These are phyloP conservation scores for Eucera pruinosa DNA, from an alignment of 2,888 invertebrate species.

Conservation along the genomic window DNA sequence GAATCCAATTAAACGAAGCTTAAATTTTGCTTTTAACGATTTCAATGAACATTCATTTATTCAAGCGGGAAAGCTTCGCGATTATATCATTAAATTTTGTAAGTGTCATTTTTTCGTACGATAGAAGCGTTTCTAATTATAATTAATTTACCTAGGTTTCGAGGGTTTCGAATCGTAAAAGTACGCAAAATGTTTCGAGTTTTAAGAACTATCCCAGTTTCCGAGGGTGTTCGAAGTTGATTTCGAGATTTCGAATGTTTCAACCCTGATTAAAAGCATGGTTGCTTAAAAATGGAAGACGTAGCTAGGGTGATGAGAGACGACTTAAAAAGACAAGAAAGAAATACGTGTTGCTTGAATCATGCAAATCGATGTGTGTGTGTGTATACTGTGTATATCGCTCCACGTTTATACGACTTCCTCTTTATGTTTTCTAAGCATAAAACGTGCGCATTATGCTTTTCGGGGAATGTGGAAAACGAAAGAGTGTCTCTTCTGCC, in stretches of 20 bases:
- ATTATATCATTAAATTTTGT: too few relatives aligned
- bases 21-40: background rate
- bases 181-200: too few relatives aligned
- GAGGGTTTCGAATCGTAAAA: too few relatives aligned
- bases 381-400: constrained; percentile 42
- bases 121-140: too few relatives aligned
- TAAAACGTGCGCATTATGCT: constrained; percentile 28
- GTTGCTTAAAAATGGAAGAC: background rate
- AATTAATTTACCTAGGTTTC: too few relatives aligned
- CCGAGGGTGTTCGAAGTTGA: too few relatives aligned
- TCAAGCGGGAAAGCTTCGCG: too few relatives aligned
- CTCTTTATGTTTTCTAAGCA: constrained; percentile 15
- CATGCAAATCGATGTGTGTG: constrained; percentile 23
- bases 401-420: constrained; percentile 33
- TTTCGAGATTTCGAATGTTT: too few relatives aligned
- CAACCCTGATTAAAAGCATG: background rate
- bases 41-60: background rate
- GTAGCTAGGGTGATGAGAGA: constrained; percentile 14
- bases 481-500: constrained; percentile 38
- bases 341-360: constrained; percentile 32
- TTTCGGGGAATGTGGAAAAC: constrained; percentile 25
- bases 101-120: too few relatives aligned
- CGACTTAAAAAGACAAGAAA: constrained; percentile 25
- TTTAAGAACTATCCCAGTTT: too few relatives aligned
- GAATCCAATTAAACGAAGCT: too few relatives aligned